Evolutionary conservation across 2,797 vertebrate genomes (phyloP).

Genomic region (Lutjanus argentimaculatus): DNA sequence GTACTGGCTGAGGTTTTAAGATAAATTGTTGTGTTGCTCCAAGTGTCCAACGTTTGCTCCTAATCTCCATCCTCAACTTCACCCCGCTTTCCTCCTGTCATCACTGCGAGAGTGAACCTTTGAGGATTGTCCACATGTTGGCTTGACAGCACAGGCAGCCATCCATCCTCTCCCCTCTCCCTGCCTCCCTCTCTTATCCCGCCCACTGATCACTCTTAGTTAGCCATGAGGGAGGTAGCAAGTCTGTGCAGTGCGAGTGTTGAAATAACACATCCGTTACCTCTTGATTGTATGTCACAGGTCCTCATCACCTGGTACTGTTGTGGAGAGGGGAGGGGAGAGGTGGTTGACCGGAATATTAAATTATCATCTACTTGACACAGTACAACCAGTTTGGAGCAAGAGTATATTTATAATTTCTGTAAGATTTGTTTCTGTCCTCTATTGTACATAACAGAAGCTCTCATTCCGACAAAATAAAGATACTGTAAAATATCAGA

Average conservation of each 20-base stretch:
- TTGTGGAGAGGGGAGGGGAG: constrained; percentile 23
- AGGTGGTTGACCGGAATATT: constrained; percentile 24
- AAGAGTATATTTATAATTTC: constrained; percentile 85
- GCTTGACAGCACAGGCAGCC: constrained; percentile 27
- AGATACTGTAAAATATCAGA: constrained; percentile 65
- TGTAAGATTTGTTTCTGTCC: constrained; percentile 83
- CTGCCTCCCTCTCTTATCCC: constrained; percentile 17
- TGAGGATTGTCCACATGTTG: constrained; percentile 20
- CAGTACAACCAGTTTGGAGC: constrained; percentile 53
- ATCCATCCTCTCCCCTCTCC: constrained; percentile 14
- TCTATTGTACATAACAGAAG: constrained; percentile 87
- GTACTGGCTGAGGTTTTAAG: constrained; percentile 97
- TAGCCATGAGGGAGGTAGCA: constrained; percentile 22
- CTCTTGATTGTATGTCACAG: constrained; percentile 41
- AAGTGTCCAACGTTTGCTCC: constrained; percentile 40
- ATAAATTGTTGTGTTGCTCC: constrained; percentile 35
- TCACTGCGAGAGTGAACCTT: constrained; percentile 26
- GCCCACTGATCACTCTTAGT: constrained; percentile 24
- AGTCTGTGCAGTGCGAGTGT: constrained; percentile 21
- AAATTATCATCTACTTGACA: constrained; percentile 42
- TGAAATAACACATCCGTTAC: constrained; percentile 36
- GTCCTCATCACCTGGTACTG: constrained; percentile 28
- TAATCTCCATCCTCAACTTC: constrained; percentile 23
- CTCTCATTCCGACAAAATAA: constrained; percentile 80
- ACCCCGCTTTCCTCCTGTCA: not conserved